These are phyloP conservation scores for Arenaria interpres DNA, from an alignment of 2,113 vertebrate species.

Conservation along the genomic window DNA sequence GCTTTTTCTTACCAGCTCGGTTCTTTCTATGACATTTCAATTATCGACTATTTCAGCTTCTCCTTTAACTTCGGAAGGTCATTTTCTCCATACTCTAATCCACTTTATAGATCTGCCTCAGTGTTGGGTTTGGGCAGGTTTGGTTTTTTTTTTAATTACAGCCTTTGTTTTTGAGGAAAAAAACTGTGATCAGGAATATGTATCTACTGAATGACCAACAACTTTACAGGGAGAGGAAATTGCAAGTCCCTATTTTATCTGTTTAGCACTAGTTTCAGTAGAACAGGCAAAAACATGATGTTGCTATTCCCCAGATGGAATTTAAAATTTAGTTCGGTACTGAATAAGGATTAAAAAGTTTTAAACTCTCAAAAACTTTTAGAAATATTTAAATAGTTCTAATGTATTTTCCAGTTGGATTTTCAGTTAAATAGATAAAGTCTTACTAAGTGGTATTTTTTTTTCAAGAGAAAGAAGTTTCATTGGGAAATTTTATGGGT, in stretches of 20 bases:
- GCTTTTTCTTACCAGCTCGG: conserved; percentile 33
- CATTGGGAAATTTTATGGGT: neutral
- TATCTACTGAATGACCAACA: neutral
- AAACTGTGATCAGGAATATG: neutral
- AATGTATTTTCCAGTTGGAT: neutral
- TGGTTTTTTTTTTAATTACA: neutral
- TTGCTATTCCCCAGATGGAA: neutral
- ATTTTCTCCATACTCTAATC: neutral
- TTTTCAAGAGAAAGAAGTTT: neutral
- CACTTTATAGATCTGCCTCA: neutral
- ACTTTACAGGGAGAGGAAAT: neutral
- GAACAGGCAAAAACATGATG: neutral
- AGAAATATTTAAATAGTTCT: neutral
- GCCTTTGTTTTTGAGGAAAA: neutral
- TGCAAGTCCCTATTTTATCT: neutral
- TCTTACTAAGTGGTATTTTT: neutral
- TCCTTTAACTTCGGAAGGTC: conserved; percentile 32
- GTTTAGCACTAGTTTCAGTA: neutral
- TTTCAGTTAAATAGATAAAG: neutral
- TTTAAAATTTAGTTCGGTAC: neutral
- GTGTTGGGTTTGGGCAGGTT: neutral
- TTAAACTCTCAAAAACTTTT: neutral
- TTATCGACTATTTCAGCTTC: conserved; percentile 49
- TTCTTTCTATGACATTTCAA: conserved; percentile 62
- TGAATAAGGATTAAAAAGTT: neutral